Conservation (phyloP, 2,113 vertebrate species). For the Oncorhynchus clarkii region DNA sequence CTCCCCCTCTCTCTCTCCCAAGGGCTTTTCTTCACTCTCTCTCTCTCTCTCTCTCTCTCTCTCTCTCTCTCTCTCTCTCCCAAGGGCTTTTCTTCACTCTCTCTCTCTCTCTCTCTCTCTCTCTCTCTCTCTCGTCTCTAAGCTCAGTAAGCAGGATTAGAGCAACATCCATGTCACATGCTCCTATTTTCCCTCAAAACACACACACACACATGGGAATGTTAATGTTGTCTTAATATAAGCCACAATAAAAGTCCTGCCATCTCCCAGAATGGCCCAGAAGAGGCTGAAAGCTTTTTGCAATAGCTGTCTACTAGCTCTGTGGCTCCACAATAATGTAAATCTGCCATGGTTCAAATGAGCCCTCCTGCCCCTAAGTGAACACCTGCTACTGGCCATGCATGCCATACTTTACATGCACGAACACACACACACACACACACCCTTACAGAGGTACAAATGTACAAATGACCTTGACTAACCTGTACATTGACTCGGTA, state of each 20-base stretch:
- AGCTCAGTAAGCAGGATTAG: conserved; percentile 60
- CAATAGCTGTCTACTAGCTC: too few species aligned
- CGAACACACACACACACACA: conserved; percentile 12
- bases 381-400: too few species aligned
- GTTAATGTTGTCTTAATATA: not conserved
- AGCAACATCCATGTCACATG: conserved; percentile 56
- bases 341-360: too few species aligned
- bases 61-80: not conserved
- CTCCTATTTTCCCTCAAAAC: conserved; percentile 36
- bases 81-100: not conserved
- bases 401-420: not conserved
- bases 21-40: too few species aligned
- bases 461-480: not conserved
- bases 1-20: too few species aligned
- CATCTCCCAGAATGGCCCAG: not conserved
- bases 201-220: conserved; percentile 1
- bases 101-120: conserved; percentile 20
- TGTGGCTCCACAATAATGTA: too few species aligned
- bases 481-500: too few species aligned
- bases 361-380: too few species aligned
- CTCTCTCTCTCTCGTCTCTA: conserved; percentile 39
- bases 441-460: conserved; percentile 1
- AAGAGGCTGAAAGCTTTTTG: not conserved
- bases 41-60: too few species aligned
- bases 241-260: not conserved